Evolutionary conservation across 1,140 invertebrate species (phyloP), one percentile per base, ranked within the genome.

Genomic region (Drosophila funebris): DNA sequence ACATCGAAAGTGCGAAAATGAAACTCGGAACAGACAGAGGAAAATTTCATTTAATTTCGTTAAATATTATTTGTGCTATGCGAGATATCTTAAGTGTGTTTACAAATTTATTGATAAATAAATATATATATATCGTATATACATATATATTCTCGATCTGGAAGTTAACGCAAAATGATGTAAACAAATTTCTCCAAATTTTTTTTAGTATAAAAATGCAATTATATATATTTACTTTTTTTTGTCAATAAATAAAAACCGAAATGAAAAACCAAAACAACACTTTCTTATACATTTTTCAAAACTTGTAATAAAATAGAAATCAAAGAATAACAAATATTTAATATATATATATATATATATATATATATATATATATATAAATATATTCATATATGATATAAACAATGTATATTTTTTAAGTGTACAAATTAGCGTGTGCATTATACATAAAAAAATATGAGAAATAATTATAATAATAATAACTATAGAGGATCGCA

Each of bases 381-480:
- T 60, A 64, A 1, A 50, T 14, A 43, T 48, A 64, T 44, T 33
- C 37, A 54, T 37, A 46, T 53, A 64, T 37, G 18, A 60, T 27
- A 69, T 14, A 29, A 36, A 69, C 27, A 53, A 61, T 69, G 24
- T 57, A 56, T 53, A 74, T 71, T 69, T 73, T 76, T 63, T 36
- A 76, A 62, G 46, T 54, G 52, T 53, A 66, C 57, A 41, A 75
- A 67, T 33, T 39, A 39, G 46, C 48, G 44, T 58, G 63, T 44
- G 54, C 61, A 53, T 78, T 53, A 57, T 50, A 41, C 48, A 76
- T 37, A 43, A 64, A 43, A 64, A 72, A 36, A 69, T 3, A 73
- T 39, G 14, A 16, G 29, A 29, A 27, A 24, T 37, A 50, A 33
- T 8, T 18, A 46, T 54, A 41, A 16, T 9, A 57, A 16, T 24